Conservation (phyloP, 2,888 invertebrate species). For the Apoda limacodes region DNA sequence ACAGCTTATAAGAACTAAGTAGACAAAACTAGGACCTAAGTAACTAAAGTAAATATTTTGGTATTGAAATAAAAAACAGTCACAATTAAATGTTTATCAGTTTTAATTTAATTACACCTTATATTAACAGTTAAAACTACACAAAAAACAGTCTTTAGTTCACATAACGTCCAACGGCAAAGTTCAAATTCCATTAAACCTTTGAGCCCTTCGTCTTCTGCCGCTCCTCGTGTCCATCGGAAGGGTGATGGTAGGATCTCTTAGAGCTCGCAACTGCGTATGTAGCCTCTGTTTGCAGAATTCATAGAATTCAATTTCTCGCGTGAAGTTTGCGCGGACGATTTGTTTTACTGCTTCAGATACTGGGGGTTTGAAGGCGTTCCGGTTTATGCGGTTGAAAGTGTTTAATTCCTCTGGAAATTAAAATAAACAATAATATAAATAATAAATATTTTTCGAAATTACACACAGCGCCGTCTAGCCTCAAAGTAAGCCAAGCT, state of each 20-base stretch:
- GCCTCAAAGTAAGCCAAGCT: too few species aligned
- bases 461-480: too few species aligned
- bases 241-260: conserved; percentile 54
- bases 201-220: conserved; percentile 29
- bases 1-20: too few species aligned
- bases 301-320: conserved; percentile 92
- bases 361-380: conserved; percentile 89
- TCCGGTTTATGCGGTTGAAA: conserved; percentile 84
- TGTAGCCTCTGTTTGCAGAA: conserved; percentile 89
- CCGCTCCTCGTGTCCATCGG: conserved; percentile 32
- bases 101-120: too few species aligned
- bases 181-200: conserved; percentile 20
- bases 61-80: too few species aligned
- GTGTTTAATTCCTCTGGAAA: conserved; percentile 79
- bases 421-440: conserved; percentile 5
- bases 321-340: conserved; percentile 86
- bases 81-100: too few species aligned
- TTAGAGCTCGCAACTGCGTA: conserved; percentile 80
- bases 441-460: neutral
- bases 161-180: neutral
- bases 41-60: too few species aligned
- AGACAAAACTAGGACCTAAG: too few species aligned
- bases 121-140: too few species aligned
- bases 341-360: conserved; percentile 88
- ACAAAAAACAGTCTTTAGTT: too few species aligned